Evolutionary conservation across 2,888 invertebrate genomes (phyloP).

Genomic region (Catocala fraxini): DNA sequence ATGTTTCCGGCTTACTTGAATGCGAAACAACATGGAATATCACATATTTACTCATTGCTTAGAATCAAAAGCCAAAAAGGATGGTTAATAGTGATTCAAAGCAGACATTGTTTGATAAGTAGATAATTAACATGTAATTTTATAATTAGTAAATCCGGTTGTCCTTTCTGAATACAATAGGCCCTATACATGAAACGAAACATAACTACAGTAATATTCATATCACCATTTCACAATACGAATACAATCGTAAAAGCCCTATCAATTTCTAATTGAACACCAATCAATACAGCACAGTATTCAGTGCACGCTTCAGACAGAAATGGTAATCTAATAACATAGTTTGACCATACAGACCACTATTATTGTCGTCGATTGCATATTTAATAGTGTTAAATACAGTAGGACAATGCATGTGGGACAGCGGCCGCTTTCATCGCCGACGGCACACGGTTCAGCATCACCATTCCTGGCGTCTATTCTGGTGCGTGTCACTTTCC

Average conservation of each 20-base stretch:
- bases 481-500: conserved; percentile 54
- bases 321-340: conserved; percentile 59
- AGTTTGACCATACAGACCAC: conserved; percentile 54
- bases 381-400: conserved; percentile 41
- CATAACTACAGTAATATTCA: not conserved
- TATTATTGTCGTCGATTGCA: conserved; percentile 51
- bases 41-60: not conserved
- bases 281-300: conserved; percentile 49
- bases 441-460: conserved; percentile 50
- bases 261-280: conserved; percentile 52
- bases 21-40: conserved; percentile 1
- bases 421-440: conserved; percentile 63
- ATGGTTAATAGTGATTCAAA: not conserved
- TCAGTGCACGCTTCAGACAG: conserved; percentile 44
- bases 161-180: not conserved
- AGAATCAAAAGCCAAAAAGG: not conserved
- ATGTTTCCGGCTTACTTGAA: conserved; percentile 12
- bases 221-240: too few species aligned
- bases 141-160: not conserved
- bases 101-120: not conserved
- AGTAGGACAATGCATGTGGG: conserved; percentile 62
- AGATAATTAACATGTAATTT: not conserved
- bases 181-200: too few species aligned
- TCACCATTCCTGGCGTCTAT: conserved; percentile 56
- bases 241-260: conserved; percentile 10